Evolutionary conservation across 1,140 invertebrate species (phyloP), one percentile per base, ranked within the genome.

Genomic region (Drosophila tani): DNA sequence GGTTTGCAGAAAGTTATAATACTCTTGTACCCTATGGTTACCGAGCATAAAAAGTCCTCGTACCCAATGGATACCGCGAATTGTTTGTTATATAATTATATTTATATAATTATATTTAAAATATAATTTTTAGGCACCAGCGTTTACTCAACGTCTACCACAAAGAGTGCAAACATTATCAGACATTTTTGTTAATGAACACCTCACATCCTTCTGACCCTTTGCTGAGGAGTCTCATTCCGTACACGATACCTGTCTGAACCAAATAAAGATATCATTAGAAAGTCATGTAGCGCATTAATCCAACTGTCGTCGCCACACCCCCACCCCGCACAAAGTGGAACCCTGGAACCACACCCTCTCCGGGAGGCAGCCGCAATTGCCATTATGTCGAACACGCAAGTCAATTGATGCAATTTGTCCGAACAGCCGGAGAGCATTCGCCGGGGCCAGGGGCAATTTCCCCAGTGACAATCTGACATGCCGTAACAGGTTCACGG

Each of bases 361-460:
- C 64, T 46, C 63, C 40, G 40, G 49, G 68, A 71, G 70, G 68
- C 70, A 73, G 67, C 55, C 70, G 56, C 67, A 82, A 82, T 77
- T 91, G 82, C 82, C 83, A 91, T 91, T 87, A 91, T 83, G 82
- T 91, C 83, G 79, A 91, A 91, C 87, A 91, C 88, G 87, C 76
- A 83, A 91, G 87, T 91, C 87, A 91, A 91, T 91, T 91, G 87
- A 91, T 90, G 87, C 87, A 91, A 91, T 91, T 91, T 91, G 87
- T 91, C 66, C 79, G 79, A 85, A 73, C 79, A 62, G 62, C 64
- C 51, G 53, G 79, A 64, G 67, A 84, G 63, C 40, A 32, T 63
- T 66, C 27, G 17, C 29, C 19, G 17, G 63, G 62, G 63, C 63
- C 70, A 49, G 67, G 78, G 67, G 82, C 85, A 85, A 85, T 91